phyloP scores from a whole-genome alignment of 2,113 vertebrate genomes.

The Naja naja region DNA sequence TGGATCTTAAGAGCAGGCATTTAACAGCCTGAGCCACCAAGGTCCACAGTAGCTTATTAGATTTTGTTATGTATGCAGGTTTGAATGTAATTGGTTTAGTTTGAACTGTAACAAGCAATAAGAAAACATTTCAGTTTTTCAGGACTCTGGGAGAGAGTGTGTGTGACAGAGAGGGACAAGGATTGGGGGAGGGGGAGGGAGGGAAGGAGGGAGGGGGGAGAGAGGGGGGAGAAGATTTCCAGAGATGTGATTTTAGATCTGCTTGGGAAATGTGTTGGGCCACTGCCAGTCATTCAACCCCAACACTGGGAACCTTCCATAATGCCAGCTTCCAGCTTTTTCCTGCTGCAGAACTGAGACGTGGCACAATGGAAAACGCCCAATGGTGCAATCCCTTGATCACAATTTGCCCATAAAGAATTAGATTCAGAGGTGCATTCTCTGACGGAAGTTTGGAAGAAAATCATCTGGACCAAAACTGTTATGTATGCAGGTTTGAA shows the following conservation, averaged over 20 bases:
- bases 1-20: too few species aligned
- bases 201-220: too few species aligned
- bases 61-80: too few species aligned
- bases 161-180: neutral
- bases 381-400: neutral
- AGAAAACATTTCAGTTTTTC: neutral
- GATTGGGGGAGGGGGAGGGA: too few species aligned
- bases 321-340: neutral
- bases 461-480: neutral
- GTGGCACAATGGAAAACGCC: neutral
- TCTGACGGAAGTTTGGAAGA: neutral
- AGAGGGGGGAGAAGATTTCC: neutral
- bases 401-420: constrained; percentile 36
- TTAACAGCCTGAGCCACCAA: too few species aligned
- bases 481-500: too few species aligned
- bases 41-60: too few species aligned
- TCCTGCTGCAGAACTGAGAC: neutral
- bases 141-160: neutral
- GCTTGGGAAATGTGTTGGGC: neutral
- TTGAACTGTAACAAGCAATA: neutral
- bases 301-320: neutral
- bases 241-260: neutral
- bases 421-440: neutral
- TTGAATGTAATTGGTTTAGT: too few species aligned
- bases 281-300: neutral